Percentiles rank a stretch among this genome's conserved stretches.
These are phyloP conservation scores for Tringa solitaria DNA, from an alignment of 2,113 vertebrate genomes.

Conservation along the genomic window DNA sequence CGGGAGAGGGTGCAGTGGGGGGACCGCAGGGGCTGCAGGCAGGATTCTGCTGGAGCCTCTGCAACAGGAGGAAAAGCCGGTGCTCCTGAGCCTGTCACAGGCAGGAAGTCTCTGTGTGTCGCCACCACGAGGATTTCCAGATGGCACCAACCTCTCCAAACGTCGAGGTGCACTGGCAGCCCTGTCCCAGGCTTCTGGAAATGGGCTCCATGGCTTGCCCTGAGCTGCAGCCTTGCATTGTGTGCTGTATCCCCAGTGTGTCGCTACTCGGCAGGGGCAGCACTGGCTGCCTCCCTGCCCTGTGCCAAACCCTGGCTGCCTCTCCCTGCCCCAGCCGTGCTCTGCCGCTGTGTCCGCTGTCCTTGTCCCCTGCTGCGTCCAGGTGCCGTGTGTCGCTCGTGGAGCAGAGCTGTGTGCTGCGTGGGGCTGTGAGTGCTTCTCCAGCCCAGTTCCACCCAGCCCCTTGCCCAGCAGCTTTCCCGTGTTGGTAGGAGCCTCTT, in stretches of 20 bases:
- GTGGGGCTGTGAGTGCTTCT: rapidly evolving
- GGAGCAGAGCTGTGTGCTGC: not conserved
- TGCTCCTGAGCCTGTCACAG: not conserved
- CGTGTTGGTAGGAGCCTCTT: rapidly evolving
- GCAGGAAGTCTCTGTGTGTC: not conserved
- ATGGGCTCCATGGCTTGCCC: rapidly evolving
- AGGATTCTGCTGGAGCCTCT: not conserved
- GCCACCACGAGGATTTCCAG: rapidly evolving
- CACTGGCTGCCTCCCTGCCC: rapidly evolving
- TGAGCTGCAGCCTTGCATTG: not conserved
- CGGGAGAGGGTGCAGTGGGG: not conserved
- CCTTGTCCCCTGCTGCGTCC: not conserved
- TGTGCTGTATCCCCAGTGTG: rapidly evolving
- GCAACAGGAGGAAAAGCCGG: not conserved
- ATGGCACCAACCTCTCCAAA: rapidly evolving
- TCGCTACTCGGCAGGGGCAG: not conserved
- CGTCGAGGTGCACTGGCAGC: not conserved
- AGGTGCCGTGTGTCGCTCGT: rapidly evolving
- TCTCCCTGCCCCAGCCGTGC: not conserved
- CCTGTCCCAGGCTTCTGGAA: not conserved
- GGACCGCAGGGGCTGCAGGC: not conserved
- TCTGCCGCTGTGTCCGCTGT: not conserved
- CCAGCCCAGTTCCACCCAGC: not conserved
- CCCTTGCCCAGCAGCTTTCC: not conserved
- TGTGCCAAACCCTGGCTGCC: not conserved